phyloP scores from a whole-genome alignment of 2,888 invertebrate species.

The Eremobia ochroleuca region DNA sequence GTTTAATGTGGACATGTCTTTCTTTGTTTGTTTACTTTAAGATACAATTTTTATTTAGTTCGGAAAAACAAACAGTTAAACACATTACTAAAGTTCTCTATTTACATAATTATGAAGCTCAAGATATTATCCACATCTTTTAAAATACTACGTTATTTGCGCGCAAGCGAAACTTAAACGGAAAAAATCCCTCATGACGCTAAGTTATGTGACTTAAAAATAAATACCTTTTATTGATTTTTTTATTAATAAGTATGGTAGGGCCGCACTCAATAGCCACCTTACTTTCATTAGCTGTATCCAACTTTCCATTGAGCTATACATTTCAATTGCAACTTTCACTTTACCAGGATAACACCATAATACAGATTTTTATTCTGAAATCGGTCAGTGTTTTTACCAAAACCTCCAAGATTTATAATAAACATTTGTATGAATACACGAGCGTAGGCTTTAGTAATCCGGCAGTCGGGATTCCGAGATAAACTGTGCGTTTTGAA shows the following conservation, averaged over 20 bases:
- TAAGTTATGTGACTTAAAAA: neutral
- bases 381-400: conserved; percentile 14
- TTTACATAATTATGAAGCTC: neutral
- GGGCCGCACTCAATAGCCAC: neutral
- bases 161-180: neutral
- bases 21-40: conserved; percentile 38
- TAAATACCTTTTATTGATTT: conserved; percentile 6
- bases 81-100: neutral
- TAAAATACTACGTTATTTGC: neutral
- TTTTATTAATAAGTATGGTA: conserved; percentile 16
- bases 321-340: neutral
- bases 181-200: neutral
- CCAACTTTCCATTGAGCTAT: neutral
- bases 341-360: neutral
- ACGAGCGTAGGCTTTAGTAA: conserved; percentile 63
- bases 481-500: conserved; percentile 79
- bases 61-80: neutral
- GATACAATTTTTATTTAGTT: conserved; percentile 1
- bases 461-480: conserved; percentile 75
- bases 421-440: conserved; percentile 50
- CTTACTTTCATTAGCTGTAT: neutral
- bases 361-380: conserved; percentile 1
- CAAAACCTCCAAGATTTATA: conserved; percentile 42
- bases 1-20: conserved; percentile 30
- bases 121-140: neutral